These are phyloP conservation scores for Aleiodes sp. DNA, from an alignment of 1,140 invertebrate genomes.

Conservation along the genomic window DNA sequence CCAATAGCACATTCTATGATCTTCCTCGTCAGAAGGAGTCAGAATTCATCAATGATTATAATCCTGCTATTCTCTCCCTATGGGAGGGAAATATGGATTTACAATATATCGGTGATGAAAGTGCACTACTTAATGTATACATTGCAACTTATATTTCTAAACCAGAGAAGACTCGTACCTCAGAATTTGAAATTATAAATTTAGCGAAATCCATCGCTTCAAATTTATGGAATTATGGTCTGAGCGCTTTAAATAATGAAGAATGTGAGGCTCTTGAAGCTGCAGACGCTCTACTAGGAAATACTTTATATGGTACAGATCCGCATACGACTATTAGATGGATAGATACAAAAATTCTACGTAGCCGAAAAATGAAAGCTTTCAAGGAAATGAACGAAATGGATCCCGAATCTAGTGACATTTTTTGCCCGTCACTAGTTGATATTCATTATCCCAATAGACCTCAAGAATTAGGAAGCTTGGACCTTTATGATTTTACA, in stretches of 20 bases:
- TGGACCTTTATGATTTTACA: slow-evolving; percentile 40
- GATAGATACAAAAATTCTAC: slow-evolving; percentile 49
- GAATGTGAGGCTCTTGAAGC: slow-evolving; percentile 53
- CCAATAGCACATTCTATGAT: no score
- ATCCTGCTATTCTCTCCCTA: not conserved
- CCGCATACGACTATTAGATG: slow-evolving; percentile 50
- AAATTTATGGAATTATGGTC: no score
- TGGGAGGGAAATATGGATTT: slow-evolving; percentile 22
- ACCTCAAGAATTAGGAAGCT: slow-evolving; percentile 32
- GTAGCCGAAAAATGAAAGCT: slow-evolving; percentile 46
- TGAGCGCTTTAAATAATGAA: slow-evolving; percentile 41
- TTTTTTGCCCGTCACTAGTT: slow-evolving; percentile 45
- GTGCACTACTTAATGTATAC: no score
- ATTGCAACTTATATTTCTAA: no score
- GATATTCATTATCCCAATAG: slow-evolving; percentile 46
- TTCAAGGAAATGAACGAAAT: slow-evolving; percentile 43
- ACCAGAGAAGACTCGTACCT: no score
- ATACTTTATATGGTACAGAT: slow-evolving; percentile 52
- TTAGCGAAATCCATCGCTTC: no score
- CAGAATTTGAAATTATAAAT: no score
- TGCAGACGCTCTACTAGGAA: slow-evolving; percentile 49
- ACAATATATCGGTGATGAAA: slow-evolving; percentile 1
- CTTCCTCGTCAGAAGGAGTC: not conserved
- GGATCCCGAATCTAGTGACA: slow-evolving; percentile 38
- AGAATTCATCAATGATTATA: not conserved